These are phyloP conservation scores for Apis cerana DNA, from an alignment of 1,140 invertebrate species.

Conservation along the genomic window DNA sequence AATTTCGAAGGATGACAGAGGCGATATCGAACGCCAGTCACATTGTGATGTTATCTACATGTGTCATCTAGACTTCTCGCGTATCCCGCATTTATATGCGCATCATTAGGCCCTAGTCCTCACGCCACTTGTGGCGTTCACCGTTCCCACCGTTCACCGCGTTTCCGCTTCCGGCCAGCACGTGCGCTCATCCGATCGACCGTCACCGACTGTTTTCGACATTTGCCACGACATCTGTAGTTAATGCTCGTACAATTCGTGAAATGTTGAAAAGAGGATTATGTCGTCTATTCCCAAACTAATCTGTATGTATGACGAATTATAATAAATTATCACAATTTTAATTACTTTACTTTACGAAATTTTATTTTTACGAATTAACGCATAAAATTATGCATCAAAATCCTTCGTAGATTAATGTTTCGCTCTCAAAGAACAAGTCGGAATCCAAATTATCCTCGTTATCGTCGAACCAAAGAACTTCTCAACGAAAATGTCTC, in stretches of 20 bases:
- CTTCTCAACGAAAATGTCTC: too few species aligned
- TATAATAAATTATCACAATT: not conserved
- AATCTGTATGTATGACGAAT: not conserved
- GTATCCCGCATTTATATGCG: conserved; percentile 70
- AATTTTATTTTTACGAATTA: too few species aligned
- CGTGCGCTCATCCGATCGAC: conserved; percentile 66
- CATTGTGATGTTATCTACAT: conserved; percentile 64
- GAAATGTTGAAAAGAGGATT: conserved; percentile 32
- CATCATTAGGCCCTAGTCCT: conserved; percentile 65
- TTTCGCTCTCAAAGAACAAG: too few species aligned
- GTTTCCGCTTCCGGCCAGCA: conserved; percentile 74
- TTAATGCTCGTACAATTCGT: conserved; percentile 1
- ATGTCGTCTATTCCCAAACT: not conserved
- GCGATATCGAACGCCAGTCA: conserved; percentile 55
- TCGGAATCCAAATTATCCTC: too few species aligned
- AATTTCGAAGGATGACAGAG: conserved; percentile 39
- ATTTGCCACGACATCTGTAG: conserved; percentile 59
- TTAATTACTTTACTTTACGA: too few species aligned
- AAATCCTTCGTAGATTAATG: too few species aligned
- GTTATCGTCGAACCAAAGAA: too few species aligned
- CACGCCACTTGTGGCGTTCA: conserved; percentile 65
- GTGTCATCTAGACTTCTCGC: conserved; percentile 68
- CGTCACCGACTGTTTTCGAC: conserved; percentile 56
- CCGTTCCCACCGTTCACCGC: conserved; percentile 65
- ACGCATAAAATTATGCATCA: not conserved